Evolutionary conservation across 2,797 vertebrate genomes (phyloP), one percentile per base, ranked within the genome.

Genomic region (Halcyon badia): DNA sequence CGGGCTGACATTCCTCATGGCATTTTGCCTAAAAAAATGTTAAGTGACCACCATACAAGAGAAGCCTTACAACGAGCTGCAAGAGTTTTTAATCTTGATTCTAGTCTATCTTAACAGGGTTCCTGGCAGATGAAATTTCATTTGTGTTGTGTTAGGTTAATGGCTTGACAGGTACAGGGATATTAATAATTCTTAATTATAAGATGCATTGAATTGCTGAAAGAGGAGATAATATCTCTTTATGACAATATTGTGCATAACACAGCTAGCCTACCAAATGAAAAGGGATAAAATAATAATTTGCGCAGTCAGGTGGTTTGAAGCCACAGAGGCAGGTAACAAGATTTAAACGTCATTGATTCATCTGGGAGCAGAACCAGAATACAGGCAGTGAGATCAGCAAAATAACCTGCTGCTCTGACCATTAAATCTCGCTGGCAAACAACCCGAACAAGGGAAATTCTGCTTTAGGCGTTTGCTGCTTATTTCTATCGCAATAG

Each of bases 151-250:
- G 20, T 80, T 57, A 54, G 48, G 64, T 80, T 92, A 90, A 78
- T 75, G 41, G 54, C 82, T 92, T 85, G 82, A 33, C 30, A 85
- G 60, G 64, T 89, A 78, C 19, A 42, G 58, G 62, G 69, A 64
- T 96, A 70, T 78, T 94, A 96, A 95, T 92, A 91, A 87, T 92
- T 91, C 71, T 95, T 97, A 96, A 97, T 97, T 97, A 91, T 46
- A 70, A 77, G 65, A 84, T 85, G 19, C 60, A 57, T 25, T 78
- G 80, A 94, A 89, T 83, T 94, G 30, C 71, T 61, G 5, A 51
- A 95, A 86, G 46, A 60, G 72, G 73, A 91, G 49, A 48, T 92
- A 88, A 85, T 87, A 81, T 17, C 28, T n/a, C 72, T 76, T 92
- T 69, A 44, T 75, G 90, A 88, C 61, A 94, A n/a, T 83, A 68